Conservation (phyloP, 1,140 invertebrate genomes). For the Gryon sp. region DNA sequence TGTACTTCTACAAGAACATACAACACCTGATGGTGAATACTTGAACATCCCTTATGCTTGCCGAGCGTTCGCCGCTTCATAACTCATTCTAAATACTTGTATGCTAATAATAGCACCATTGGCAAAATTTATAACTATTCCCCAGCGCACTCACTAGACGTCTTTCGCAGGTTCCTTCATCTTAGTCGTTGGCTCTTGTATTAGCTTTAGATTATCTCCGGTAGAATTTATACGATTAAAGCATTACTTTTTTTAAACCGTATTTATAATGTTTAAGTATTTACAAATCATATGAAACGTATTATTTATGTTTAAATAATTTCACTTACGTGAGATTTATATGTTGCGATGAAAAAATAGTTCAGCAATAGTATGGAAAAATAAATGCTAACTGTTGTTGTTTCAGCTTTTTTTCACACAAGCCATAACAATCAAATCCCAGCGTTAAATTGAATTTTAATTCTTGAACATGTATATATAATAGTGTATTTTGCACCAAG, state of each 20-base stretch:
- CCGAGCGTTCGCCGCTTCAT: slow-evolving; percentile 65
- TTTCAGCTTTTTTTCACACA: too few relatives aligned
- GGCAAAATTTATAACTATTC: slow-evolving; percentile 73
- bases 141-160: slow-evolving; percentile 58
- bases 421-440: too few relatives aligned
- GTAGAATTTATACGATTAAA: slow-evolving; percentile 66
- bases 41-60: slow-evolving; percentile 67
- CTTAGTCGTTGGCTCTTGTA: slow-evolving; percentile 57
- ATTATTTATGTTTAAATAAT: too few relatives aligned
- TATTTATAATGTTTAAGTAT: slow-evolving; percentile 6
- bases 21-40: slow-evolving; percentile 70
- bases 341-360: too few relatives aligned
- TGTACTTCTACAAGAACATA: slow-evolving; percentile 48
- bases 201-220: slow-evolving; percentile 70
- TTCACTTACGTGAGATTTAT: too few relatives aligned
- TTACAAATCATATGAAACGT: slow-evolving; percentile 4
- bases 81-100: slow-evolving; percentile 76
- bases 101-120: slow-evolving; percentile 73
- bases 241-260: slow-evolving; percentile 16
- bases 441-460: too few relatives aligned
- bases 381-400: too few relatives aligned
- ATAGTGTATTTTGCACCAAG: too few relatives aligned
- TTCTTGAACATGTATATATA: too few relatives aligned
- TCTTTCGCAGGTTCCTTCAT: slow-evolving; percentile 47
- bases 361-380: too few relatives aligned